phyloP scores from a whole-genome alignment of 37 sponge, comb jelly and placozoan species.

The Agelas oroides region DNA sequence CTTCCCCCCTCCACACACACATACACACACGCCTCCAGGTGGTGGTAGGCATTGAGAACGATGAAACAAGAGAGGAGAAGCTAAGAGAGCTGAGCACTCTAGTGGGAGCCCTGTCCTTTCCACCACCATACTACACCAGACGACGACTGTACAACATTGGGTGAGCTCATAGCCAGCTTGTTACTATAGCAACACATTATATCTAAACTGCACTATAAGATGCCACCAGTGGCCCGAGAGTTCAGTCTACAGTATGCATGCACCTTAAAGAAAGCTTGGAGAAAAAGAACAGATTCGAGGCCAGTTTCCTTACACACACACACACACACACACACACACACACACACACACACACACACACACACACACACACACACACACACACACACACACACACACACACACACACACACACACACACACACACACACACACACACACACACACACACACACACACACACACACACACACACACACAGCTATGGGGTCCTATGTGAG shows the following conservation, averaged over 20 bases:
- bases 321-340: not conserved
- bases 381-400: not conserved
- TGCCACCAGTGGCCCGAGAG: too few relatives aligned
- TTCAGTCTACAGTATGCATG: too few relatives aligned
- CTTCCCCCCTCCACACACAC: not conserved
- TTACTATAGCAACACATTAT: not conserved
- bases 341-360: not conserved
- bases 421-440: not conserved
- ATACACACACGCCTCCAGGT: conserved; percentile 16
- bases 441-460: not conserved
- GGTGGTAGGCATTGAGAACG: conserved; percentile 61
- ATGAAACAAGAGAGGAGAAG: conserved; percentile 52
- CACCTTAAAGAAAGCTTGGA: too few relatives aligned
- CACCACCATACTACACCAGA: conserved; percentile 4
- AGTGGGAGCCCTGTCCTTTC: conserved; percentile 56
- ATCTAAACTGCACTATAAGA: not conserved
- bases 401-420: not conserved
- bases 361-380: too few relatives aligned
- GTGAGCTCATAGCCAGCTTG: conserved; percentile 18
- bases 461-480: conserved; percentile 6
- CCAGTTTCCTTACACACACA: too few relatives aligned
- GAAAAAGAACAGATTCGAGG: too few relatives aligned
- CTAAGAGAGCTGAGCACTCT: conserved; percentile 46
- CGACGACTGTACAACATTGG: not conserved
- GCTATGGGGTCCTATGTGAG: conserved; percentile 63